These are phyloP conservation scores for Tipula vernalis DNA, from an alignment of 2,888 invertebrate genomes.

Conservation along the genomic window DNA sequence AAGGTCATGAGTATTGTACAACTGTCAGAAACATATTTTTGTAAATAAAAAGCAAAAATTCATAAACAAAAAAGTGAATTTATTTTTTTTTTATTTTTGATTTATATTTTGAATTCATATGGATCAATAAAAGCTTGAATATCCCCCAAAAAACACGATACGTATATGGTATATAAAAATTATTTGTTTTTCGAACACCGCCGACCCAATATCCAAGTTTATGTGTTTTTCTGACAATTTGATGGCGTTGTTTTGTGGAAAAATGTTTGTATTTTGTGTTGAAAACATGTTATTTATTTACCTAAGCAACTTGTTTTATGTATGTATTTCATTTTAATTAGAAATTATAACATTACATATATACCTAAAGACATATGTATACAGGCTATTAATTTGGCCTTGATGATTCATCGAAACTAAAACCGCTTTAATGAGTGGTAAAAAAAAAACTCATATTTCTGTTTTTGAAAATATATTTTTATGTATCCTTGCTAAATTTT, in stretches of 20 bases:
- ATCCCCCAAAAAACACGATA: background rate
- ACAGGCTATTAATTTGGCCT: background rate
- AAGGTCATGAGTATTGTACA: conserved; percentile 4
- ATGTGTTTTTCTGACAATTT: background rate
- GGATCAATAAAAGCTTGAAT: background rate
- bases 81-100: background rate
- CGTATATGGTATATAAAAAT: background rate
- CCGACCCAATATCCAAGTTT: background rate
- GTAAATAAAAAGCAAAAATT: background rate
- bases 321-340: background rate
- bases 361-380: background rate
- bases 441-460: background rate
- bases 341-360: background rate
- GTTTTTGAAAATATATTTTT: background rate
- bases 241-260: background rate
- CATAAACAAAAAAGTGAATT: background rate
- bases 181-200: background rate
- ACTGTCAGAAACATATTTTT: background rate
- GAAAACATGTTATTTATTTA: background rate
- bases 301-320: background rate
- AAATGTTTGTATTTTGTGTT: background rate
- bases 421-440: background rate
- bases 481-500: background rate
- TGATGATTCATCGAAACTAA: background rate
- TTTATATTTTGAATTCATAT: background rate